phyloP scores from a whole-genome alignment of 2,888 invertebrate genomes.

The Ecdyonurus torrentis region DNA sequence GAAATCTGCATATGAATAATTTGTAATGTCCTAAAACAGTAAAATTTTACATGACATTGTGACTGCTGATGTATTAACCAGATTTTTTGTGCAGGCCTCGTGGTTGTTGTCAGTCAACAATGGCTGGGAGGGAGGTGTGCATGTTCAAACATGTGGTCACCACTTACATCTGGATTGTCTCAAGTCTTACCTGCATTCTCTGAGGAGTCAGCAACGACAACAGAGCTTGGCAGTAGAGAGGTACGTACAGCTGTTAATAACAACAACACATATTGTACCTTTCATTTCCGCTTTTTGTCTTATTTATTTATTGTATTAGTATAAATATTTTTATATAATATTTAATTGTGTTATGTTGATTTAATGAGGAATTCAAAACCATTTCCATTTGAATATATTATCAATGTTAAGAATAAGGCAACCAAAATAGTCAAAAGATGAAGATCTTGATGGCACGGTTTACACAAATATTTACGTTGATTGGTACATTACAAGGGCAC shows the following conservation, averaged over 20 bases:
- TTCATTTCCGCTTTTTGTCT: too few species aligned
- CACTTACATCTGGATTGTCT: constrained; percentile 91
- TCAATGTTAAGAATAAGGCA: too few species aligned
- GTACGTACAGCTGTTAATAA: too few species aligned
- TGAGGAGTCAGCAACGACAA: constrained; percentile 58
- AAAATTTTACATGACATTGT: constrained; percentile 4
- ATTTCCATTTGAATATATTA: too few species aligned
- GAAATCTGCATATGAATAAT: not conserved
- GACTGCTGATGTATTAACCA: constrained; percentile 1
- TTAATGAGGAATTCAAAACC: too few species aligned
- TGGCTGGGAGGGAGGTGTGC: constrained; percentile 83
- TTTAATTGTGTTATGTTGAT: not conserved
- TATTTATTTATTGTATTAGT: too few species aligned
- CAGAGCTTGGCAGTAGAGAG: constrained; percentile 53
- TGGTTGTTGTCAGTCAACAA: constrained; percentile 65
- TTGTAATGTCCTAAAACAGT: constrained; percentile 3
- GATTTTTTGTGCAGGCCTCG: constrained; percentile 36
- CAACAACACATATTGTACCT: too few species aligned
- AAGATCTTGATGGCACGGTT: too few species aligned
- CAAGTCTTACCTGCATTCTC: constrained; percentile 72
- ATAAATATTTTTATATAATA: not conserved
- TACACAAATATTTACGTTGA: too few species aligned
- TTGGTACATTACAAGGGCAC: too few species aligned
- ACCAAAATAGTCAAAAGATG: too few species aligned
- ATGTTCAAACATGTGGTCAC: constrained; percentile 92